Conservation (phyloP, 2,888 invertebrate genomes). For the Rhingia rostrata region DNA sequence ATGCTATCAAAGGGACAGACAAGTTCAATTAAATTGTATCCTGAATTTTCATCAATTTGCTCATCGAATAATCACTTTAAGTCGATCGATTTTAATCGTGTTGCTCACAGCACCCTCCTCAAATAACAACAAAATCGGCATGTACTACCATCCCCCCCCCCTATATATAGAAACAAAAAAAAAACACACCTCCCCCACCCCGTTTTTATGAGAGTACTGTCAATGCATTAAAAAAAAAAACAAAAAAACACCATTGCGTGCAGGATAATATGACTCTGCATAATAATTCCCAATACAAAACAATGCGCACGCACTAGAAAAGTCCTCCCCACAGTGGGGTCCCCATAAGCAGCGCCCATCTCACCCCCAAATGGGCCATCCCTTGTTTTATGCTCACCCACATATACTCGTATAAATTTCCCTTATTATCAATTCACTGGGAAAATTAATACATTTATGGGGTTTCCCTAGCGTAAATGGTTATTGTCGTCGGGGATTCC, state of each 20-base stretch:
- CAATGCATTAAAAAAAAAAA: slow-evolving; percentile 48
- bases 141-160: neutral
- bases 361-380: slow-evolving; percentile 26
- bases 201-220: slow-evolving; percentile 32
- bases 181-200: slow-evolving; percentile 24
- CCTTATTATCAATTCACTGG: slow-evolving; percentile 23
- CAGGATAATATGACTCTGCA: slow-evolving; percentile 47
- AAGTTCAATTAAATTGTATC: neutral
- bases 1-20: too few species aligned
- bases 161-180: slow-evolving; percentile 18
- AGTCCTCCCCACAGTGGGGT: slow-evolving; percentile 20
- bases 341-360: neutral
- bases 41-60: slow-evolving; percentile 5
- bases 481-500: slow-evolving; percentile 50
- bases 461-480: slow-evolving; percentile 43
- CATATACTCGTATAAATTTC: neutral
- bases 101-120: slow-evolving; percentile 13
- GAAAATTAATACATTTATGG: slow-evolving; percentile 46
- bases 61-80: slow-evolving; percentile 11
- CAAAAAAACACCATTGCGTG: slow-evolving; percentile 69
- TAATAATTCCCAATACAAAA: slow-evolving; percentile 50
- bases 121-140: neutral
- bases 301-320: slow-evolving; percentile 73
- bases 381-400: slow-evolving; percentile 22
- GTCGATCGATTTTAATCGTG: slow-evolving; percentile 45